These are phyloP conservation scores for Acanthosepion esculentum DNA, from an alignment of 2,888 invertebrate species.

Conservation along the genomic window DNA sequence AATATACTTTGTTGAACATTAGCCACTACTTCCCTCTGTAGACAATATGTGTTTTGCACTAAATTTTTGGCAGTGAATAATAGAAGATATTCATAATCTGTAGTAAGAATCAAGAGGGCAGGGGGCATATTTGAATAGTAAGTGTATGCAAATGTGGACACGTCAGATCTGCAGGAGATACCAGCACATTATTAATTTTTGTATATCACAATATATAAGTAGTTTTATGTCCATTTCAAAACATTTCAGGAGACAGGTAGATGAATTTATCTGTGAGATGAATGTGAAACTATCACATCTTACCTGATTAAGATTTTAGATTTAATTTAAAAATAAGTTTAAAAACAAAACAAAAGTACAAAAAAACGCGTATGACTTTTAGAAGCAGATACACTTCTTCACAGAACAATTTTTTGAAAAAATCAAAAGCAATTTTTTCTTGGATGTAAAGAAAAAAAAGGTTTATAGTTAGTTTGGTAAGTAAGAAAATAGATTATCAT, in stretches of 20 bases:
- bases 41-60: neutral
- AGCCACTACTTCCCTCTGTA: neutral
- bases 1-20: neutral
- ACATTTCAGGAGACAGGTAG: neutral
- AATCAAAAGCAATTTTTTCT: slow-evolving; percentile 8
- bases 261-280: too few relatives aligned
- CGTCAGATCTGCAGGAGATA: neutral
- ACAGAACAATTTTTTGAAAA: neutral
- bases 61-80: slow-evolving; percentile 9
- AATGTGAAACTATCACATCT: neutral
- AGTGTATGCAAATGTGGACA: neutral
- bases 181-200: neutral
- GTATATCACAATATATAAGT: slow-evolving; percentile 8
- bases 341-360: neutral
- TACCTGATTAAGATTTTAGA: neutral
- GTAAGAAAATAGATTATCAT: neutral
- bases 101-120: neutral
- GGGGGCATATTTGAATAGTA: neutral
- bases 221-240: neutral
- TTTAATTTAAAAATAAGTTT: neutral
- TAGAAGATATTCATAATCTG: neutral
- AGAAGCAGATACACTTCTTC: neutral
- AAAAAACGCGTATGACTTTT: neutral
- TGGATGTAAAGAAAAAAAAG: neutral
- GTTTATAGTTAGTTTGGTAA: neutral